Base-by-base conservation (phyloP, 2,797 vertebrate genomes). In the Dromococcyx pavoninus region DNA sequence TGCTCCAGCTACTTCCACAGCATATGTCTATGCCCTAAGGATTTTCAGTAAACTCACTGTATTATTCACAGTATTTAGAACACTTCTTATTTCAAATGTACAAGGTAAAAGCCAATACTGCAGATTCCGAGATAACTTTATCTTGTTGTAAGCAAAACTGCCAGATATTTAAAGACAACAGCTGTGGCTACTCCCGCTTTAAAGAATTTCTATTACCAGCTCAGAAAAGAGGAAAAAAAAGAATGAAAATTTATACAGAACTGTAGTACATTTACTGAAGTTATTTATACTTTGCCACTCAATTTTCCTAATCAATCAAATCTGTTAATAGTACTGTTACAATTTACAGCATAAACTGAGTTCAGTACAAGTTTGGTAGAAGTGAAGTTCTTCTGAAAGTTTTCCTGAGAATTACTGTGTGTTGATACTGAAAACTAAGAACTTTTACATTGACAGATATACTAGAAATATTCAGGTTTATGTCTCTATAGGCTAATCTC, bases 231-330 rank as follows among this genome's bases (percentile, higher is more conserved):
- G 32, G 92, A 95, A 91, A 88, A 91, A 96, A 73, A 76, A 78
- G 56, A 91, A 58, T 69, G 60, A 89, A 92, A 90, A 93, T 90
- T 88, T 88, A 91, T 88, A 88, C 62, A 66, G 73, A 73, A 86
- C 64, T 90, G 58, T 91, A 88, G 18, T 15, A 46, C 4, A 5
- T 48, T 93, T 90, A 51, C 83, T 82, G 83, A 86, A 79, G 81
- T 48, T 79, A 54, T 77, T 93, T 93, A 86, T 93, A 87, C 87
- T 94, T 43, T 90, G 39, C 27, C 74, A 72, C 62, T 75, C 66
- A 76, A 67, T 93, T 95, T 95, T 89, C 44, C 61, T 87, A 79
- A 96, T 91, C 70, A 94, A 82, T 93, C 37, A 79, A 44, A 70
- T 57, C 80, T 88, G 13, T 89, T 94, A 91, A 67, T 66, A 74